phyloP scores from a whole-genome alignment of 2,888 invertebrate species.

The Mythimna ferrago region DNA sequence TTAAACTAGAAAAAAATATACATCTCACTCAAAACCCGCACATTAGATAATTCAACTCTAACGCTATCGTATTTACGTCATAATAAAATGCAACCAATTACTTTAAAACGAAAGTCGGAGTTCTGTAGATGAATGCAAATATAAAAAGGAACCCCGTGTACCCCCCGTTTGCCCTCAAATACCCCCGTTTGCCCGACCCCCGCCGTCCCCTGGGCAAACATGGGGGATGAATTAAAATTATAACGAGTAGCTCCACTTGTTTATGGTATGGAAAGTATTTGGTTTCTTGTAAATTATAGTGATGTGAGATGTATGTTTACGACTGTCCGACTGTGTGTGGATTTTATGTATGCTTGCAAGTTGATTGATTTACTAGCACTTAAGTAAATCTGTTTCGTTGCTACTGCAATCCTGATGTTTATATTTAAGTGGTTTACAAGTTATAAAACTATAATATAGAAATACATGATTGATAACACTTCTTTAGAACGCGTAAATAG shows the following conservation, averaged over 20 bases:
- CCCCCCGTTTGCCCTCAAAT: conserved; percentile 28
- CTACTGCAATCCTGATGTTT: background rate
- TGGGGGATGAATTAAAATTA: conserved; percentile 81
- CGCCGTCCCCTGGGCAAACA: conserved; percentile 66
- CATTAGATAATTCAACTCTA: conserved; percentile 39
- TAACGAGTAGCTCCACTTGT: conserved; percentile 70
- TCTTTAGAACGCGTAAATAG: too few species aligned
- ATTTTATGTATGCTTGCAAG: background rate
- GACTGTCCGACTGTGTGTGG: background rate
- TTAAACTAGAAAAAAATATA: background rate
- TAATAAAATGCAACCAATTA: conserved; percentile 84
- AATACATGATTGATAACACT: too few species aligned
- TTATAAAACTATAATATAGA: too few species aligned
- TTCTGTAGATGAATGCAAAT: conserved; percentile 81
- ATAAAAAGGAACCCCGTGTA: conserved; percentile 62
- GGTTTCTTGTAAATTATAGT: conserved; percentile 32
- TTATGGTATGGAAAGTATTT: conserved; percentile 44
- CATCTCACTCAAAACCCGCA: conserved; percentile 2
- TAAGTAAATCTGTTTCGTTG: background rate
- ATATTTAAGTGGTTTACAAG: background rate
- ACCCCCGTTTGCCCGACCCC: conserved; percentile 52
- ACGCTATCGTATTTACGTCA: conserved; percentile 58
- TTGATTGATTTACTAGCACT: background rate
- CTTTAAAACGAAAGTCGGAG: conserved; percentile 81
- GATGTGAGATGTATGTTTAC: conserved; percentile 2